Evolutionary conservation across 2,888 invertebrate genomes (phyloP).

Genomic region (Agriopis leucophaearia): DNA sequence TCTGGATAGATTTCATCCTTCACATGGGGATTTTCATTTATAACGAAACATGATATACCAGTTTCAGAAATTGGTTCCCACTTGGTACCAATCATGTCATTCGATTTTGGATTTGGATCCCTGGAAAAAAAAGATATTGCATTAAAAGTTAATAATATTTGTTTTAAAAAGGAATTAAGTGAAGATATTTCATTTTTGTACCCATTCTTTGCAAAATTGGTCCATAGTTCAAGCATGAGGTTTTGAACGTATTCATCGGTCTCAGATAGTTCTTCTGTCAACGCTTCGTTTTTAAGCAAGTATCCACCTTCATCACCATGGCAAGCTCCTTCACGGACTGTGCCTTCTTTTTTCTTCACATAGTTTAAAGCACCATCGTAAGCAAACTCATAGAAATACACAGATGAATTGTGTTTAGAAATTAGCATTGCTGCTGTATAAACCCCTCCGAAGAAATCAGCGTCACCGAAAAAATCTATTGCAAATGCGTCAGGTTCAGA

Average conservation of each 20-base stretch:
- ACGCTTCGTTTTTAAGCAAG: conserved; percentile 73
- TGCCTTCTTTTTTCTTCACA: conserved; percentile 74
- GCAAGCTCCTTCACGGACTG: conserved; percentile 81
- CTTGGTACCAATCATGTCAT: conserved; percentile 59
- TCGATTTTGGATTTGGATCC: conserved; percentile 69
- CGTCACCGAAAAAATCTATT: conserved; percentile 81
- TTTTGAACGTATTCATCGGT: conserved; percentile 71
- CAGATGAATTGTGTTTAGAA: conserved; percentile 70
- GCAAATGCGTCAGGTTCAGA: conserved; percentile 72
- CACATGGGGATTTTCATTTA: conserved; percentile 68
- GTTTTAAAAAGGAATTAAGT: not conserved
- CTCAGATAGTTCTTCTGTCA: conserved; percentile 57
- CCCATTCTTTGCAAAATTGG: conserved; percentile 88
- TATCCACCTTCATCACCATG: conserved; percentile 88
- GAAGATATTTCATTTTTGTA: conserved; percentile 46
- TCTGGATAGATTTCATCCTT: conserved; percentile 65
- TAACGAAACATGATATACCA: conserved; percentile 62
- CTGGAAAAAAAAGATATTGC: conserved; percentile 56
- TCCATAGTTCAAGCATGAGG: conserved; percentile 86
- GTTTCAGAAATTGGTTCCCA: conserved; percentile 70
- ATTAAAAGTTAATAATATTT: not conserved
- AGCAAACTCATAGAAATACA: conserved; percentile 87
- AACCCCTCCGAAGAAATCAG: conserved; percentile 74
- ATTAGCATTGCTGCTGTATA: conserved; percentile 67
- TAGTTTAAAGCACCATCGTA: conserved; percentile 85